Evolutionary conservation across 2,113 vertebrate genomes (phyloP).

Genomic region (Trematomus loennbergii): DNA sequence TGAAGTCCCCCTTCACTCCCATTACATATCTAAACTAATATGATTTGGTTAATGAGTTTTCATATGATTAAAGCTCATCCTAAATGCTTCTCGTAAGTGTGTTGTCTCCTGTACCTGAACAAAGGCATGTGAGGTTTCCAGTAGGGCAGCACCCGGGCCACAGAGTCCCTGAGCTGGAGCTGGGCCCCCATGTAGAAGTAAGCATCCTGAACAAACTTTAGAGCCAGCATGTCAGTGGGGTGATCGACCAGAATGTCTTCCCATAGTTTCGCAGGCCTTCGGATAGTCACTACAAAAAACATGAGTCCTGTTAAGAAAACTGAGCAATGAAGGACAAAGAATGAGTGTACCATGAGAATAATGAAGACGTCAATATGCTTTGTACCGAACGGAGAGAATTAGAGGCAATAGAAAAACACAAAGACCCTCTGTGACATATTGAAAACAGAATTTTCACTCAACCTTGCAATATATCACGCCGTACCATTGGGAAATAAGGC

Average conservation of each 20-base stretch:
- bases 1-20: not conserved
- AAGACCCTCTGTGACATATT: not conserved
- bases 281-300: slow-evolving; percentile 82
- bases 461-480: slow-evolving; percentile 7
- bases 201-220: slow-evolving; percentile 91
- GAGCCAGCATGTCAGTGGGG: slow-evolving; percentile 92
- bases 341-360: not conserved
- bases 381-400: slow-evolving; percentile 1
- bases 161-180: slow-evolving; percentile 89
- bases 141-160: slow-evolving; percentile 89
- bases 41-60: not conserved
- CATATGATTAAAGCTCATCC: not conserved
- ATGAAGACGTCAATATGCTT: not conserved
- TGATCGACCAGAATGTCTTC: slow-evolving; percentile 90
- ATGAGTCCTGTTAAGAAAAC: slow-evolving; percentile 16
- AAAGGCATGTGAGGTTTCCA: slow-evolving; percentile 91
- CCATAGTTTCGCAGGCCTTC: slow-evolving; percentile 88
- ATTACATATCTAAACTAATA: not conserved
- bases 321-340: not conserved
- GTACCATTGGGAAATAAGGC: slow-evolving; percentile 26
- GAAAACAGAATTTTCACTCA: slow-evolving; percentile 2
- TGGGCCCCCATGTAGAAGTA: slow-evolving; percentile 92
- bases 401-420: slow-evolving; percentile 2
- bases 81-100: not conserved
- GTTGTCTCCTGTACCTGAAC: slow-evolving; percentile 82